phyloP scores from a whole-genome alignment of 2,113 vertebrate species.

The Dipodomys spectabilis region DNA sequence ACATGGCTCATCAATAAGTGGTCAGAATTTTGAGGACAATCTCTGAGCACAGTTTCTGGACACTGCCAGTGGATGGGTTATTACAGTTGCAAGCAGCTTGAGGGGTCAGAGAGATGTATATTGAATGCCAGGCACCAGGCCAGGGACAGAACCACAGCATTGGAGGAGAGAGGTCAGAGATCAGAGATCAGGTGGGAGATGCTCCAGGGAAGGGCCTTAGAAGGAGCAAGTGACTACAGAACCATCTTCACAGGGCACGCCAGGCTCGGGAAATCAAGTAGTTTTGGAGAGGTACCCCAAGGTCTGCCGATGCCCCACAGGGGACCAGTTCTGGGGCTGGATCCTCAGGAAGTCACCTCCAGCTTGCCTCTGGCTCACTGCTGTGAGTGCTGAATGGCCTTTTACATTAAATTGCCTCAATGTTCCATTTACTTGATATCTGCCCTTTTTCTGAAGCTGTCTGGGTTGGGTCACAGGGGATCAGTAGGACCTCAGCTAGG shows the following conservation, averaged over 20 bases:
- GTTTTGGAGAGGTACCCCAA: not conserved
- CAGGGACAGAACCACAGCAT: not conserved
- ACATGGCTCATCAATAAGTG: not conserved
- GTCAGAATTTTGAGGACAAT: not conserved
- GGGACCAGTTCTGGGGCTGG: not conserved
- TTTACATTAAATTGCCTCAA: constrained; percentile 14
- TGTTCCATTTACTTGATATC: constrained; percentile 52
- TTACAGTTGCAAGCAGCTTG: not conserved
- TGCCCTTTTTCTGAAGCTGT: not conserved
- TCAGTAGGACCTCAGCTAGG: not conserved
- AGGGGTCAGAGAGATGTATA: not conserved
- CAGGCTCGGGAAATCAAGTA: not conserved
- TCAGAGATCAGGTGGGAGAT: not conserved
- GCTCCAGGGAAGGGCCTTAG: not conserved
- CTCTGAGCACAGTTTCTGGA: not conserved
- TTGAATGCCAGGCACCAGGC: not conserved
- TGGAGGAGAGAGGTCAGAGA: too few species aligned
- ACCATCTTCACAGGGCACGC: not conserved
- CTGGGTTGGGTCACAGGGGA: not conserved
- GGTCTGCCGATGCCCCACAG: not conserved
- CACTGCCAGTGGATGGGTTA: not conserved
- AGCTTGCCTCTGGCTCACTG: not conserved
- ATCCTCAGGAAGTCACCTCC: constrained; percentile 7
- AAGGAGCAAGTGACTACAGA: not conserved
- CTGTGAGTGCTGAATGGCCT: not conserved